Percentiles rank a stretch among this genome's conserved stretches.
Evolutionary conservation across 2,888 invertebrate genomes (phyloP).

Genomic region (Parnassius smintheus): DNA sequence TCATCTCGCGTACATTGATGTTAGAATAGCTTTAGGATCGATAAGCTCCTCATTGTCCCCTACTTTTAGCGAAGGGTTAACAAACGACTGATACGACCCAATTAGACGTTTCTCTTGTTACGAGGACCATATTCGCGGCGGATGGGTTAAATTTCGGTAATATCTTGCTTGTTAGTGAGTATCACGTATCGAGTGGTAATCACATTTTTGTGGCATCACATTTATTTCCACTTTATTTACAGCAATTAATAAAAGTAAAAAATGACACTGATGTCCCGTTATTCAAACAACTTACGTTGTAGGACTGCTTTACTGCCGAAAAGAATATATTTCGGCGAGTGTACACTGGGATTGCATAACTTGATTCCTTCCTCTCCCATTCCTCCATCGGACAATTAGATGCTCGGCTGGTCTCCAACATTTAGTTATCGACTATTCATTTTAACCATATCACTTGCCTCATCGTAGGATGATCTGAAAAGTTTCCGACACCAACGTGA

Average conservation of each 20-base stretch:
- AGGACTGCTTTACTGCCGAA: too few species aligned
- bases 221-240: constrained; percentile 8
- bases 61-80: constrained; percentile 35
- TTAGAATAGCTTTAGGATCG: constrained; percentile 18
- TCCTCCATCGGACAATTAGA: too few species aligned
- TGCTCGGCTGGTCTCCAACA: too few species aligned
- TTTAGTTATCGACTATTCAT: too few species aligned
- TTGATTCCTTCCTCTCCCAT: too few species aligned
- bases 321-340: too few species aligned
- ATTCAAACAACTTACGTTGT: too few species aligned
- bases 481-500: too few species aligned
- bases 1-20: constrained; percentile 15
- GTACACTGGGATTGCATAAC: too few species aligned
- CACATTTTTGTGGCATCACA: constrained; percentile 18
- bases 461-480: too few species aligned
- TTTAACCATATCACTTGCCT: too few species aligned
- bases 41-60: constrained; percentile 27
- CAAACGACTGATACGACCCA: constrained; percentile 45
- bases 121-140: constrained; percentile 19
- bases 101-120: constrained; percentile 40
- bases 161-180: constrained; percentile 32
- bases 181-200: constrained; percentile 24
- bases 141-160: constrained; percentile 30
- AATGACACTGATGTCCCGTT: constrained; percentile 1
- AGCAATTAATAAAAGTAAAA: constrained; percentile 5